Percentiles rank a stretch among this genome's conserved stretches.
These are phyloP conservation scores for Hoplostethus mediterraneus DNA, from an alignment of 2,797 vertebrate genomes.

Conservation along the genomic window DNA sequence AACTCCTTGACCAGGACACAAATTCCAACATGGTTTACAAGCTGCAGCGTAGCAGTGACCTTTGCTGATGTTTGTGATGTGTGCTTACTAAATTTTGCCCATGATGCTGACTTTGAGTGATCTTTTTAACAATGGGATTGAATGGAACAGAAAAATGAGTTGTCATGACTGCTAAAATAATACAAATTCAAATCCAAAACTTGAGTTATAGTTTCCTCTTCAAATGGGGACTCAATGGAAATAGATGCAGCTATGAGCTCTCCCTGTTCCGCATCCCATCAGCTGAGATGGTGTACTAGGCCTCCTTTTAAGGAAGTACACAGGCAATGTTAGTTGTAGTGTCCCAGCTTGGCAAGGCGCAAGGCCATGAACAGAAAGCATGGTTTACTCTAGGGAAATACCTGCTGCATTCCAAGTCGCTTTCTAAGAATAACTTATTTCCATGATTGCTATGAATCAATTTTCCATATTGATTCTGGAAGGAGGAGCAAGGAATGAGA, in stretches of 20 bases:
- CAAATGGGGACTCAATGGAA: conserved; percentile 35
- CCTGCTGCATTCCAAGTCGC: conserved; percentile 66
- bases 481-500: conserved; percentile 3
- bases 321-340: conserved; percentile 66
- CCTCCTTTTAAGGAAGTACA: conserved; percentile 83
- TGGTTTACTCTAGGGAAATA: conserved; percentile 79
- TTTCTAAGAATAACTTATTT: conserved; percentile 71
- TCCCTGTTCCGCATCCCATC: conserved; percentile 65
- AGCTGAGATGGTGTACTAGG: conserved; percentile 49
- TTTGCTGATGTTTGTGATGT: conserved; percentile 52
- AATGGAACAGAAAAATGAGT: conserved; percentile 11
- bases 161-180: conserved; percentile 8
- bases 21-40: conserved; percentile 71
- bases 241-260: conserved; percentile 55
- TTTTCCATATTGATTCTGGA: conserved; percentile 42
- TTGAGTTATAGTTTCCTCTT: conserved; percentile 36
- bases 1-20: conserved; percentile 66
- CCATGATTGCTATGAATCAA: conserved; percentile 42
- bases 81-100: conserved; percentile 1
- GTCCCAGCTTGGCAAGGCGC: conserved; percentile 69
- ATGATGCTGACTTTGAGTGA: not conserved
- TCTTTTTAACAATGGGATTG: conserved; percentile 13
- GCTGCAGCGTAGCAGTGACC: conserved; percentile 44
- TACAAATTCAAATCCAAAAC: conserved; percentile 10
- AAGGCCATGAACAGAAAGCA: conserved; percentile 55